Percentiles rank a stretch among this genome's conserved stretches.
These are phyloP conservation scores for Lampropteryx suffumata DNA, from an alignment of 2,888 invertebrate species.

Conservation along the genomic window DNA sequence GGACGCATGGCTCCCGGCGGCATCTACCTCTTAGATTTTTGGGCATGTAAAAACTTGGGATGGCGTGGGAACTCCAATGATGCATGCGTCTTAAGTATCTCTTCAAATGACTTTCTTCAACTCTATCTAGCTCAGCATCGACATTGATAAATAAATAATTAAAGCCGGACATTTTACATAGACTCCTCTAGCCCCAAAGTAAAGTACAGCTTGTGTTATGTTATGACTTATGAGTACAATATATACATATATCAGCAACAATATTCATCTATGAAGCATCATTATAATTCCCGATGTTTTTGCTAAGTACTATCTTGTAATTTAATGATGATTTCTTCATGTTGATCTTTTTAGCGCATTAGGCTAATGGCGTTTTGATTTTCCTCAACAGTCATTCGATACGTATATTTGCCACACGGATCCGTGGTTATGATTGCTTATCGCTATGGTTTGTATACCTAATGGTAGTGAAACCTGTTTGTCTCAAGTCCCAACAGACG, in stretches of 20 bases:
- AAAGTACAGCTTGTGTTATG: no score
- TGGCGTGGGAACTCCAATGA: conserved; percentile 42
- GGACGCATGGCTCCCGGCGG: conserved; percentile 68
- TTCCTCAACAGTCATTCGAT: conserved; percentile 40
- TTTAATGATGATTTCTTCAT: not conserved
- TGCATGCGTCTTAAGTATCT: conserved; percentile 50
- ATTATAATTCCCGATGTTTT: not conserved
- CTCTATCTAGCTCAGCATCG: conserved; percentile 2
- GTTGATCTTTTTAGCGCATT: conserved; percentile 16
- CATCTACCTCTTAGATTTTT: conserved; percentile 48
- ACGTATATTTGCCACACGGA: conserved; percentile 56
- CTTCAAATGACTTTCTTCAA: conserved; percentile 41
- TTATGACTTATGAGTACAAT: no score
- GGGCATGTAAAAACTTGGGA: conserved; percentile 48
- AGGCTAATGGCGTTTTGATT: conserved; percentile 28
- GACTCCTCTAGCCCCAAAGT: no score
- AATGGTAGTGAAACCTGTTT: conserved; percentile 55
- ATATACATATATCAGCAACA: no score
- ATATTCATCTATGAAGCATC: not conserved
- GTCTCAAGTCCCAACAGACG: conserved; percentile 39
- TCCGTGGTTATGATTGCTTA: conserved; percentile 57
- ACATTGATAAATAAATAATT: no score
- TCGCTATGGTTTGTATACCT: conserved; percentile 45
- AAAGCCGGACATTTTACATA: no score
- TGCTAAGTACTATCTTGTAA: not conserved